Base-by-base conservation (phyloP, 2,113 vertebrate genomes). In the Girardinichthys multiradiatus region DNA sequence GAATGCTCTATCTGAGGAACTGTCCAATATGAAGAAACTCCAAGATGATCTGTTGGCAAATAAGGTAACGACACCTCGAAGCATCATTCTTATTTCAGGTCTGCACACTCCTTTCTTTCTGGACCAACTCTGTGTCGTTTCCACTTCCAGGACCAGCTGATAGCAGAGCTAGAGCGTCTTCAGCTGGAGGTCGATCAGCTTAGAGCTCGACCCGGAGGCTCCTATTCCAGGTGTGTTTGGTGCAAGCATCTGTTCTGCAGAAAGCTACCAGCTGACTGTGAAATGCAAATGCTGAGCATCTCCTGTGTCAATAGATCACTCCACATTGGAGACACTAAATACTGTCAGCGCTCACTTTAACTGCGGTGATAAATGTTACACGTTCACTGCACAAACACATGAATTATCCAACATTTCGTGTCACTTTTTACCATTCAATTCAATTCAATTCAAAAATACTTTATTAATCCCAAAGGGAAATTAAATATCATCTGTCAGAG, bases 11-110 rank as follows among this genome's bases (percentile, higher is more conserved):
- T 96, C 95, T 1, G 96, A 98, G 88, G 96, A 98, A 59, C 94
- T 98, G 4, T 95, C 96, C 51, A 97, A 96, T 89, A 96, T 98
- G 96, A 98, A 98, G 94, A 97, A 98, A 70, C 93, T 97, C 45
- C 96, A 98, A 86, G 96, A 98, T 4, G 96, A 98, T 68, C 92
- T 98, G 19, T 64, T 98, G 58, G 92, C 96, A 30, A 97, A 96
- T 88, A 97, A 97, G 94, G 96, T 95, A 77, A 57, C 33, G 59
- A 2, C 7, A 2, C 13, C 11, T 65, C 0, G 0, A 1, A 13
- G 28, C 27, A 19, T 65, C 35, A 4, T 39, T 64, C 19, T 30
- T 6, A 57, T 19, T 39, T 28, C 19, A 79, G 58, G 1, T 19
- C 21, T 26, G 13, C 29, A 13, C 8, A 59, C 79, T 10, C 37